A percentile compares a stretch with the other conserved stretches of the same genome.
Evolutionary conservation across 1,140 invertebrate genomes (phyloP).

Genomic region (Conus ventricosus): DNA sequence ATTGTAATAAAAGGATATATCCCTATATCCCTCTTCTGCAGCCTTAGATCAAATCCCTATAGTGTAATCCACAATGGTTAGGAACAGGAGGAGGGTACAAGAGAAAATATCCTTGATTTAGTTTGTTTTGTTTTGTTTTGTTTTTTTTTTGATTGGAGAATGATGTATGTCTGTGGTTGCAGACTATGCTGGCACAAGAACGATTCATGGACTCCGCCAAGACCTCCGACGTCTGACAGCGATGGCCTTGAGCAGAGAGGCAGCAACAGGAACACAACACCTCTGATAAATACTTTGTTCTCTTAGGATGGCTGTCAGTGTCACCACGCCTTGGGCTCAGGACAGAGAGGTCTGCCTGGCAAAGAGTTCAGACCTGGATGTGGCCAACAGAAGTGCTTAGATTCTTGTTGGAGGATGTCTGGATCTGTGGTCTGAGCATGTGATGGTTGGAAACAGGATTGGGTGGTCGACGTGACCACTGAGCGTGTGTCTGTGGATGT

Average conservation of each 20-base stretch:
- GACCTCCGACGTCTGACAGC: conserved; percentile 63
- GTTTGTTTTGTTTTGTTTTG: too few relatives aligned
- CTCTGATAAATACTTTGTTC: too few relatives aligned
- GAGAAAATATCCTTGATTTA: background rate
- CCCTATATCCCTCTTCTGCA: too few relatives aligned
- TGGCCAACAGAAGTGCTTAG: too few relatives aligned
- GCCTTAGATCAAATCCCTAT: too few relatives aligned
- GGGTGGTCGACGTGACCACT: background rate
- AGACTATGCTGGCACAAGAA: conserved; percentile 64
- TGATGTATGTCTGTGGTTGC: background rate
- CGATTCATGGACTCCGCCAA: conserved; percentile 60
- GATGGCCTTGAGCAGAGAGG: background rate
- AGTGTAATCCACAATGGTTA: background rate
- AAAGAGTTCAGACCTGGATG: background rate
- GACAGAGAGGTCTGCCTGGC: background rate
- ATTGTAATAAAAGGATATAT: too few relatives aligned
- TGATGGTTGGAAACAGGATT: background rate
- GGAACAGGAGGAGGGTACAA: background rate
- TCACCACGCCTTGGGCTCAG: background rate
- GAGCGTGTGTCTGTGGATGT: background rate
- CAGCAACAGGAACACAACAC: background rate
- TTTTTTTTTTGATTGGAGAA: too few relatives aligned
- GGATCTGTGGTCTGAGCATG: background rate
- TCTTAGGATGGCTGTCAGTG: background rate
- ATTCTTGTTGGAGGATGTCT: too few relatives aligned